Percentiles rank a stretch among this genome's conserved stretches.
These are phyloP conservation scores for Myopa testacea DNA, from an alignment of 2,888 invertebrate species.

Conservation along the genomic window DNA sequence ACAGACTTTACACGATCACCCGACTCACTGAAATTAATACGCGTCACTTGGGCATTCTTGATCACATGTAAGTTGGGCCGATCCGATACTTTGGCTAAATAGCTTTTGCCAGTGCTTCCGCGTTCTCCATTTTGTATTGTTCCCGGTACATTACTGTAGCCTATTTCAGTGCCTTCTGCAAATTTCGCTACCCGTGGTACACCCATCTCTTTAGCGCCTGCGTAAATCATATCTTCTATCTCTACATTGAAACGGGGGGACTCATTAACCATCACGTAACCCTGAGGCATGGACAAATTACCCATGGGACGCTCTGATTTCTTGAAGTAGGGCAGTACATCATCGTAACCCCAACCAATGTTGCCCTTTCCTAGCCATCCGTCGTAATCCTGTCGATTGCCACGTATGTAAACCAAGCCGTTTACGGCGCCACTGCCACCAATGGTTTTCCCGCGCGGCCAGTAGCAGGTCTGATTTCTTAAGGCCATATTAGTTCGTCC, in stretches of 20 bases:
- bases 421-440: slow-evolving; percentile 73
- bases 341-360: slow-evolving; percentile 70
- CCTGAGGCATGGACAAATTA: slow-evolving; percentile 67
- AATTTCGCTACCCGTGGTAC: slow-evolving; percentile 73
- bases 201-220: slow-evolving; percentile 76
- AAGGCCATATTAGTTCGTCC: slow-evolving; percentile 47
- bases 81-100: slow-evolving; percentile 68
- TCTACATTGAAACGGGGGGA: slow-evolving; percentile 54
- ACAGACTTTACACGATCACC: slow-evolving; percentile 68
- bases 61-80: slow-evolving; percentile 66
- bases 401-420: slow-evolving; percentile 73
- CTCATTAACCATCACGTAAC: slow-evolving; percentile 67
- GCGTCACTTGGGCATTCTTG: slow-evolving; percentile 70
- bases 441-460: slow-evolving; percentile 75
- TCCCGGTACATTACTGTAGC: slow-evolving; percentile 72
- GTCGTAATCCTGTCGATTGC: slow-evolving; percentile 71
- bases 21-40: slow-evolving; percentile 69
- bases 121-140: slow-evolving; percentile 71
- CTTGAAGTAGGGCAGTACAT: slow-evolving; percentile 69
- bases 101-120: slow-evolving; percentile 71
- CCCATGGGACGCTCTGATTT: slow-evolving; percentile 68
- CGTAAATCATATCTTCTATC: slow-evolving; percentile 72
- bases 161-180: slow-evolving; percentile 71
- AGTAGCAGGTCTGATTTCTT: slow-evolving; percentile 54
- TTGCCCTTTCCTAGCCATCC: slow-evolving; percentile 72